Evolutionary conservation across 2,888 invertebrate species (phyloP), one percentile per base, ranked within the genome.

Genomic region (Leptinotarsa haldemani): DNA sequence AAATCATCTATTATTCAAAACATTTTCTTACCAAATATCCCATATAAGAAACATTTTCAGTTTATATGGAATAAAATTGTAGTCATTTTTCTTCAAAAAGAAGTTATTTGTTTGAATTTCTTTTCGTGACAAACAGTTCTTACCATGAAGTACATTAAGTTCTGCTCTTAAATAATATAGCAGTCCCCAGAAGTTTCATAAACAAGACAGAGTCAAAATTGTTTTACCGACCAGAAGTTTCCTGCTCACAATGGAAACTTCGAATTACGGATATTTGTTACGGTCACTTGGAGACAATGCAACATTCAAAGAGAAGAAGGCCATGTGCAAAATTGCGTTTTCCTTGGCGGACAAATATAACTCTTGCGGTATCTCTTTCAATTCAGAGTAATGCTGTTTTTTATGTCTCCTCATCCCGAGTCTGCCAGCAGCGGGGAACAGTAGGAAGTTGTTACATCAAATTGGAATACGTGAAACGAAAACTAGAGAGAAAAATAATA

Each of bases 321-420:
- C 69, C 73, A 74, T 76, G 76, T 75, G 77, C 75, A 80, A 80
- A 80, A 80, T 79, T 80, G 75, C 75, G 78, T 78, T 74, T 72
- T 74, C 67, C 77, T 70, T 74, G 65, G 74, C 77, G 76, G 73
- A 77, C 78, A 78, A 79, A 79, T 77, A 77, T 79, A 80, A 77
- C 77, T 80, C 77, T 75, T 74, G 77, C 70, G 75, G 77, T 74
- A 75, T 78, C 79, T 75, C 70, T 75, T 79, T 53, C 67, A 67
- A 67, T 67, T 50, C 67, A 20, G 67, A 30, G 67, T 67, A 52
- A 67, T 67, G 71, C 74, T 67, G 20, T 68, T 77, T 79, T 79
- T 79, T 79, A 77, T 77, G 73, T 75, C 75, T 65, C 74, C 72
- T 73, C 72, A 69, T 69, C n/a, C 13, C 40, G 50, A 16, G 40